Evolutionary conservation across 2,113 vertebrate genomes (phyloP).

Genomic region (Trachemys scripta): DNA sequence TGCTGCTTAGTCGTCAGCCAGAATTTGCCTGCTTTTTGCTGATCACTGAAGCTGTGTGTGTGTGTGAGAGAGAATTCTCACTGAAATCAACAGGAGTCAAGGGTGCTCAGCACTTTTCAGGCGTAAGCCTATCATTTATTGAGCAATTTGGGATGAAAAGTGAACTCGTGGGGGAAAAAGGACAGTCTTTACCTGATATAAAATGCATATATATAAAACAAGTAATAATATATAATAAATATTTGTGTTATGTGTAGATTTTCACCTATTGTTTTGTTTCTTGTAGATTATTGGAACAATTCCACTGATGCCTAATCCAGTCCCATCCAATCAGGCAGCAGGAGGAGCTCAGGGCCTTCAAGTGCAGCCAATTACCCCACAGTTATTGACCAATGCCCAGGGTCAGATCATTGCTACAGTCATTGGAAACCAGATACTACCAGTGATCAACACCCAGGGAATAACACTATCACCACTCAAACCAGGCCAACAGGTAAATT

Average conservation of each 20-base stretch:
- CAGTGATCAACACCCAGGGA: constrained; percentile 99
- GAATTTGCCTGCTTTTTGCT: constrained; percentile 38
- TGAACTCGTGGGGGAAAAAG: background rate
- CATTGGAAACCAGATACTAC: constrained; percentile 99
- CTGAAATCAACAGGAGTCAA: background rate
- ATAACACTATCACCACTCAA: constrained; percentile 98
- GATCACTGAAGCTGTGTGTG: background rate
- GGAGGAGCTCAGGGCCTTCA: constrained; percentile 93
- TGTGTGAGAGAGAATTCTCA: background rate
- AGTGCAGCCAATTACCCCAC: constrained; percentile 97
- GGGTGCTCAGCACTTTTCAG: background rate
- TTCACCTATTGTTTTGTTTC: constrained; percentile 59
- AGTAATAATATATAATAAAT: background rate
- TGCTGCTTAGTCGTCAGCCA: constrained; percentile 25
- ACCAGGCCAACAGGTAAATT: constrained; percentile 95
- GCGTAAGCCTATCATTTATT: background rate
- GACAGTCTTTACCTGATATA: background rate
- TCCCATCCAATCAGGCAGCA: constrained; percentile 91
- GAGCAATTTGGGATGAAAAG: background rate
- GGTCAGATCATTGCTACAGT: constrained; percentile 99
- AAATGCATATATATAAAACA: background rate
- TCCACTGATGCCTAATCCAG: constrained; percentile 96
- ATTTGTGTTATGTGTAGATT: background rate
- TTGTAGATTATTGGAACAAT: constrained; percentile 99
- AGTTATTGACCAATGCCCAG: constrained; percentile 98